A percentile compares a stretch with the other conserved stretches of the same genome.
Evolutionary conservation across 2,888 invertebrate genomes (phyloP).

Genomic region (Lypha dubia): DNA sequence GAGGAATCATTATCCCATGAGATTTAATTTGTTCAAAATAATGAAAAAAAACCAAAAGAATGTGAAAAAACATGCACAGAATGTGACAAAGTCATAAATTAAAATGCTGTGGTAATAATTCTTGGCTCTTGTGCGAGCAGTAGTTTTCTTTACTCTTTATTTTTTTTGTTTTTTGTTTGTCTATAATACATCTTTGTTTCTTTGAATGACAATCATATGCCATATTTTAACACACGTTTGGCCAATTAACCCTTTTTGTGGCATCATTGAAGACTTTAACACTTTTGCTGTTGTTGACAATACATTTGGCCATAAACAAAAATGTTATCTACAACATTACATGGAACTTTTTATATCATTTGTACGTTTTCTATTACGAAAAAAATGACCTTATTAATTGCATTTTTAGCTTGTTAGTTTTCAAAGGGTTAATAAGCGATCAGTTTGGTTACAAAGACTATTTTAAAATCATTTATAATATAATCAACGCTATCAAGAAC

Average conservation of each 20-base stretch:
- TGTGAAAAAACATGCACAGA: slow-evolving; percentile 59
- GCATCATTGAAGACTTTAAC: background rate
- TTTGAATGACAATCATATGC: slow-evolving; percentile 51
- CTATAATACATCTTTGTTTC: slow-evolving; percentile 34
- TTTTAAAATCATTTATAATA: slow-evolving; percentile 22
- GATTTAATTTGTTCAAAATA: slow-evolving; percentile 66
- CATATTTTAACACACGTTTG: slow-evolving; percentile 35
- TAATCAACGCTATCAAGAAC: slow-evolving; percentile 36
- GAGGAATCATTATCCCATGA: slow-evolving; percentile 64
- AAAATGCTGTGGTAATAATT: slow-evolving; percentile 66
- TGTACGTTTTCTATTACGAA: background rate
- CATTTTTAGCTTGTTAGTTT: background rate
- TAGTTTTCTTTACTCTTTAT: slow-evolving; percentile 24
- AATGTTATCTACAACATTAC: background rate
- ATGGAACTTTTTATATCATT: background rate
- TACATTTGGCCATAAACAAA: background rate
- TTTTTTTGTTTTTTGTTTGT: background rate
- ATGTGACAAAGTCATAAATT: slow-evolving; percentile 70
- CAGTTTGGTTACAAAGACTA: slow-evolving; percentile 15
- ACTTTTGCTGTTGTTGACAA: background rate
- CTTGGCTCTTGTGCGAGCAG: slow-evolving; percentile 32
- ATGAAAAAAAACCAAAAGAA: slow-evolving; percentile 42
- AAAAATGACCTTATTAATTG: too few relatives aligned
- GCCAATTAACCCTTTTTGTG: slow-evolving; percentile 47
- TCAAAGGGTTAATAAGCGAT: slow-evolving; percentile 32